Base-by-base conservation (phyloP, 2,888 invertebrate species). In the Epirrita christyi region DNA sequence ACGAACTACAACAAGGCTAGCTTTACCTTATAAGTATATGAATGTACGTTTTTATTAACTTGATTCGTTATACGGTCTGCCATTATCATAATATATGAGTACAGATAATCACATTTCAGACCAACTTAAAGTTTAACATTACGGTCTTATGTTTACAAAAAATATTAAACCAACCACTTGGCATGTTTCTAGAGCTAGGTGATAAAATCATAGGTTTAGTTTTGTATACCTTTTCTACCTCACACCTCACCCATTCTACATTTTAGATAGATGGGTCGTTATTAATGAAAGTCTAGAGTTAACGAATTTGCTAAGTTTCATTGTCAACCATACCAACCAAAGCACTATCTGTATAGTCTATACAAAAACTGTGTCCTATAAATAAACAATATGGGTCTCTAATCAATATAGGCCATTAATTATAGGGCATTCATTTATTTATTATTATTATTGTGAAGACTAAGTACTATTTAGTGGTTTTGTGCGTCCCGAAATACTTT, bases 31-130 rank as follows among this genome's bases (percentile, higher is more conserved):
- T 88, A 88, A 77, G 87, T 86, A 84, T 85, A 88, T 81, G 85
- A 88, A 86, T 86, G 86, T 89, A 81, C 81, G 85, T 86, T 88
- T 89, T 89, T 90, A 90, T 90, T 88, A 86, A 88, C 82, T 85
- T 74, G 82, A 85, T 88, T 88, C 88, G 87, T 87, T 89, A 86
- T 84, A 85, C 81, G 79, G 81, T 78, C 83, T 75, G 81, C 84
- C 78, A 86, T 87, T 87, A 87, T 87, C 83, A 86, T 88, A 87
- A 88, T 86, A 83, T 84, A 85, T 80, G 83, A 81, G 75, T 81
- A 79, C 74, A 77, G 81, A 82, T 83, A 82, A 82, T 82, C 75
- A 77, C 77, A 81, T 75, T 81, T 80, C 73, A 79, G 74, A 71
- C 70, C 79, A 81, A 78, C 78, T 77, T 76, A 70, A 75, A 76